Conservation (phyloP, 2,888 invertebrate genomes). For the Caradrina clavipalpis region DNA sequence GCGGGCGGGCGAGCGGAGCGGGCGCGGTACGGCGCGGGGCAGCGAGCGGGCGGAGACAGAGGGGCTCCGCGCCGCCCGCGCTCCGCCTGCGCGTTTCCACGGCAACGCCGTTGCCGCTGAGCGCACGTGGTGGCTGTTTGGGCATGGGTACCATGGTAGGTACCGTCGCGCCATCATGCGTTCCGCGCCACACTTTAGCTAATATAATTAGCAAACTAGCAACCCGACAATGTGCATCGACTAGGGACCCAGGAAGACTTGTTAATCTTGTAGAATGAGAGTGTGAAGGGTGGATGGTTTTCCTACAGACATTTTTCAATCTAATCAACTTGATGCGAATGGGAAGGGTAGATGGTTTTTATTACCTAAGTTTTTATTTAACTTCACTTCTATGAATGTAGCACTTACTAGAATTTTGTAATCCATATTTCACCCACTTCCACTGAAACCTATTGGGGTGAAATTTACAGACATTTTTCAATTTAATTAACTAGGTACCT, state of each 20-base stretch:
- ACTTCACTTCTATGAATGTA: too few relatives aligned
- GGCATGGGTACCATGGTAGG: constrained; percentile 8
- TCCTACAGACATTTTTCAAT: too few relatives aligned
- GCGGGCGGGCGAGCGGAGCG: constrained; percentile 59
- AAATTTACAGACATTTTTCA: too few relatives aligned
- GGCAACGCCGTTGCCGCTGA: constrained; percentile 60
- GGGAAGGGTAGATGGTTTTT: too few relatives aligned
- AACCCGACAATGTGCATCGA: background rate
- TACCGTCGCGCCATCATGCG: constrained; percentile 52
- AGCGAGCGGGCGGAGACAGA: constrained; percentile 68
- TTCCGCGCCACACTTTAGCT: constrained; percentile 37
- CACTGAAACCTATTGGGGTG: too few relatives aligned
- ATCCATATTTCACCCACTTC: too few relatives aligned
- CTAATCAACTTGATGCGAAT: too few relatives aligned
- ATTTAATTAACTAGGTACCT: too few relatives aligned
- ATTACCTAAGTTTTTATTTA: too few relatives aligned
- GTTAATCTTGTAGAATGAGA: too few relatives aligned
- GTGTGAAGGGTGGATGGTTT: too few relatives aligned
- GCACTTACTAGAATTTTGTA: too few relatives aligned
- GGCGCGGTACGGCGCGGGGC: constrained; percentile 54
- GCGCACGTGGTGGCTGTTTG: constrained; percentile 63
- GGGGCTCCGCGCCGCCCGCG: constrained; percentile 81
- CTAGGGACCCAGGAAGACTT: background rate
- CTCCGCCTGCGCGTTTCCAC: constrained; percentile 60
- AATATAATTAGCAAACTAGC: constrained; percentile 7